A percentile compares a stretch with the other conserved stretches of the same genome.
These are phyloP conservation scores for Hydrotaea diabolus DNA, from an alignment of 2,888 invertebrate species.

Conservation along the genomic window DNA sequence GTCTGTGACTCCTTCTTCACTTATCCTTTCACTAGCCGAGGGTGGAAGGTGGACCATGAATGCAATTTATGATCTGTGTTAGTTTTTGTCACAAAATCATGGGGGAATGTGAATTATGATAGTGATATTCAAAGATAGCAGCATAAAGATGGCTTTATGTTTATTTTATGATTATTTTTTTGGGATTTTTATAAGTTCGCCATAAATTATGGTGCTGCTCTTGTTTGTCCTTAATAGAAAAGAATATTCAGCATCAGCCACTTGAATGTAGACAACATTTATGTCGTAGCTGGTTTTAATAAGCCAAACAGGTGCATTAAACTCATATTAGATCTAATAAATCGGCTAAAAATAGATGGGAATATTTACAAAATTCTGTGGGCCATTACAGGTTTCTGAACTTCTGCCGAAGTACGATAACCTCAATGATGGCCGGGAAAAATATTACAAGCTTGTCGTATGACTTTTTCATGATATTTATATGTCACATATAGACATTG, in stretches of 20 bases:
- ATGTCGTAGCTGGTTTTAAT: neutral
- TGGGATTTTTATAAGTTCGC: neutral
- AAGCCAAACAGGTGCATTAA: neutral
- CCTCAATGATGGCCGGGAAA: no score
- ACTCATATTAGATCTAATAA: neutral
- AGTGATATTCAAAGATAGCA: neutral
- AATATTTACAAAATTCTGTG: no score
- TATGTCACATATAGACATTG: no score
- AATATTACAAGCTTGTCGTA: no score
- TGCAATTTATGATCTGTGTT: neutral
- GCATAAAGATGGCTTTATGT: neutral
- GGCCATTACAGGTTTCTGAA: no score
- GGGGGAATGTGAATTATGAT: neutral
- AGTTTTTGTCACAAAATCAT: conserved; percentile 13
- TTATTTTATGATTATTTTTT: neutral
- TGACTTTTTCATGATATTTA: no score
- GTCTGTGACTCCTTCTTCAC: neutral
- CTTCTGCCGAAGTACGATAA: no score
- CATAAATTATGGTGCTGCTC: neutral
- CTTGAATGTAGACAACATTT: neutral
- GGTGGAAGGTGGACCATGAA: neutral
- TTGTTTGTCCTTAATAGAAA: neutral
- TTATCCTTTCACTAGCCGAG: neutral
- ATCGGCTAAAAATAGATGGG: no score
- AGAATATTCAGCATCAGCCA: neutral